Conservation (phyloP, 2,797 vertebrate genomes). For the Syndactyla subalaris region DNA sequence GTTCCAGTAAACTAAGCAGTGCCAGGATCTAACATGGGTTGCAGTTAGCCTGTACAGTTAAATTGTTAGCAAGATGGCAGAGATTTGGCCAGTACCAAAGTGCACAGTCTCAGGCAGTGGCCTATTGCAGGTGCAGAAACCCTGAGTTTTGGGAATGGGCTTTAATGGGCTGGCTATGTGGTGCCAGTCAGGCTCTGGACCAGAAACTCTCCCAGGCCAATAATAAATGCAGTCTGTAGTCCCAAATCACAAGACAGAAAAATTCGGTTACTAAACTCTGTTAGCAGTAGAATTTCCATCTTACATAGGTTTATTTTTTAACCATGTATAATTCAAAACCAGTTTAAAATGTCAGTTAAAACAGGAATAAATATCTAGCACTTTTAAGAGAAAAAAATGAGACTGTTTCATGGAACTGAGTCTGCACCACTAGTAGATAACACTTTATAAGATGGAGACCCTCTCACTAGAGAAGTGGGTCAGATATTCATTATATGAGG, state of each 20-base stretch:
- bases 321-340: conserved; percentile 5
- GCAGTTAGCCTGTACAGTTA: neutral
- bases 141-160: neutral
- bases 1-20: neutral
- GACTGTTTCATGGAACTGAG: neutral
- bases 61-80: neutral
- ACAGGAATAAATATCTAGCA: neutral
- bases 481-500: conserved; percentile 1
- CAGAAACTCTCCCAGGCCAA: neutral
- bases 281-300: conserved; percentile 17
- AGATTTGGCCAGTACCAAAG: neutral
- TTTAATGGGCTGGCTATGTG: neutral
- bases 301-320: conserved; percentile 28
- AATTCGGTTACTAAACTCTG: neutral
- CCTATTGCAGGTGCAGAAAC: neutral
- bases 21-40: neutral
- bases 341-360: conserved; percentile 35
- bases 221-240: neutral
- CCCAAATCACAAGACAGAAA: neutral
- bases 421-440: neutral
- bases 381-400: conserved; percentile 33
- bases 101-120: neutral
- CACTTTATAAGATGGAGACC: neutral
- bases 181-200: neutral
- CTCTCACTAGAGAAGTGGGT: conserved; percentile 8